Conservation (phyloP, 1,140 invertebrate genomes). For the Odontomachus brunneus region DNA sequence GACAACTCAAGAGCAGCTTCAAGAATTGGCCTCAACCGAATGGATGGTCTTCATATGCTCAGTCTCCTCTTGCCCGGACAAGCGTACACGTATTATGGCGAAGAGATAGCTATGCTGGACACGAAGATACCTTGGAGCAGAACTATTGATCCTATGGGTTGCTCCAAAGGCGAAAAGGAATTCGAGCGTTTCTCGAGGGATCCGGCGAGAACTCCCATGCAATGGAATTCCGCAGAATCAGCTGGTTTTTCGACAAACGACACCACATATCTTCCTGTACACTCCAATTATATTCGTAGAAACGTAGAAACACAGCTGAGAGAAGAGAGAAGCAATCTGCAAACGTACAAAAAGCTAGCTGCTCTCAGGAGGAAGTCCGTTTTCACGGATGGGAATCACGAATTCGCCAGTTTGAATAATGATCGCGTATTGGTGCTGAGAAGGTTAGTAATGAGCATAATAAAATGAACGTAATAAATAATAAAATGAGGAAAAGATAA, state of each 20-base stretch:
- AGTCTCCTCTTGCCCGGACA: slow-evolving; percentile 90
- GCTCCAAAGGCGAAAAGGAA: slow-evolving; percentile 84
- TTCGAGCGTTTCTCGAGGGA: slow-evolving; percentile 84
- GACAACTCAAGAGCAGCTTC: slow-evolving; percentile 87
- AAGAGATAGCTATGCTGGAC: slow-evolving; percentile 91
- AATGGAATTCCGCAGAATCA: slow-evolving; percentile 88
- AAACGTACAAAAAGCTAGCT: slow-evolving; percentile 84
- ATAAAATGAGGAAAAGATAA: too few relatives aligned
- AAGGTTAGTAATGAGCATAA: slow-evolving; percentile 76
- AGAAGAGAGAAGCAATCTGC: slow-evolving; percentile 83
- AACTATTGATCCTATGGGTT: slow-evolving; percentile 86
- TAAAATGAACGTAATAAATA: too few relatives aligned
- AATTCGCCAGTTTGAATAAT: slow-evolving; percentile 78
- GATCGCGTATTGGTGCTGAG: slow-evolving; percentile 83
- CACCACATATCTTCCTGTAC: slow-evolving; percentile 89
- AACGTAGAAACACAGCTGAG: slow-evolving; percentile 85
- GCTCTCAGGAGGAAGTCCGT: slow-evolving; percentile 81
- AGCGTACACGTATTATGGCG: slow-evolving; percentile 91
- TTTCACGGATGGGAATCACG: slow-evolving; percentile 81
- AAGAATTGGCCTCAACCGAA: slow-evolving; percentile 87
- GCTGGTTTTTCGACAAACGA: slow-evolving; percentile 88
- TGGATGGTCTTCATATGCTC: slow-evolving; percentile 91
- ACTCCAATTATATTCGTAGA: slow-evolving; percentile 84
- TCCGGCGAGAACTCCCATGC: slow-evolving; percentile 89
- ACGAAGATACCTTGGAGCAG: slow-evolving; percentile 85